Evolutionary conservation across 35 echinoderm and acorn worm species (phyloP).

Genomic region (Apostichopus californicus): DNA sequence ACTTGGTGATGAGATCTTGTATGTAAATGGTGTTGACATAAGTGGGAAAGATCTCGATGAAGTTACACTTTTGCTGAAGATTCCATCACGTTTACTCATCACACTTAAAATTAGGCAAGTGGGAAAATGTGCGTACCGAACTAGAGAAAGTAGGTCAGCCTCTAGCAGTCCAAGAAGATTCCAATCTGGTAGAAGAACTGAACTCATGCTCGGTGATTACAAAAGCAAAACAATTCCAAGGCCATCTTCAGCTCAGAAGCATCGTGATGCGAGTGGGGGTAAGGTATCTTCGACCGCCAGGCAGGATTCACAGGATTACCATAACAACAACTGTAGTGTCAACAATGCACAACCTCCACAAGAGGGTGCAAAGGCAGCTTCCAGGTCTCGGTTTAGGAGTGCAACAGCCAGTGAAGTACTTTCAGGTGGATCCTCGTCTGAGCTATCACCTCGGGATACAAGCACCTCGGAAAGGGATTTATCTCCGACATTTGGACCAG

Average conservation of each 20-base stretch:
- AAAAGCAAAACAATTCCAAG: constrained; percentile 47
- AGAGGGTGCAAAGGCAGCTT: constrained; percentile 7
- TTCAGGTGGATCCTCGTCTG: constrained; percentile 61
- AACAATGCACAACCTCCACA: constrained; percentile 7
- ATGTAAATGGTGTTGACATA: constrained; percentile 95
- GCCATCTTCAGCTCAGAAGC: constrained; percentile 54
- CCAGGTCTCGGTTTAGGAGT: constrained; percentile 52
- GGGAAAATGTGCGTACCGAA: constrained; percentile 79
- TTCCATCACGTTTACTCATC: constrained; percentile 90
- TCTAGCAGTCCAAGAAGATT: constrained; percentile 68
- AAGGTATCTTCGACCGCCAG: constrained; percentile 1
- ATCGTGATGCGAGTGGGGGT: constrained; percentile 37
- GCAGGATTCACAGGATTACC: background rate
- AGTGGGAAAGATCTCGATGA: constrained; percentile 90
- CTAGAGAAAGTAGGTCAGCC: constrained; percentile 65
- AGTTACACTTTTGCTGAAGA: constrained; percentile 89
- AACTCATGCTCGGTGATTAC: constrained; percentile 48
- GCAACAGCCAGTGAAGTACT: constrained; percentile 70
- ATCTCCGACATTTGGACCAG: constrained; percentile 53
- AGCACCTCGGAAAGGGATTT: constrained; percentile 53
- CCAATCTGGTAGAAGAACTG: constrained; percentile 51
- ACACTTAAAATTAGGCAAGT: constrained; percentile 88
- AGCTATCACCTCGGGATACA: constrained; percentile 60
- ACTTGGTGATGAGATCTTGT: constrained; percentile 96
- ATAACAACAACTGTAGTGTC: constrained; percentile 51